Conservation (phyloP, 2,797 vertebrate species). For the Anguilla obscura region DNA sequence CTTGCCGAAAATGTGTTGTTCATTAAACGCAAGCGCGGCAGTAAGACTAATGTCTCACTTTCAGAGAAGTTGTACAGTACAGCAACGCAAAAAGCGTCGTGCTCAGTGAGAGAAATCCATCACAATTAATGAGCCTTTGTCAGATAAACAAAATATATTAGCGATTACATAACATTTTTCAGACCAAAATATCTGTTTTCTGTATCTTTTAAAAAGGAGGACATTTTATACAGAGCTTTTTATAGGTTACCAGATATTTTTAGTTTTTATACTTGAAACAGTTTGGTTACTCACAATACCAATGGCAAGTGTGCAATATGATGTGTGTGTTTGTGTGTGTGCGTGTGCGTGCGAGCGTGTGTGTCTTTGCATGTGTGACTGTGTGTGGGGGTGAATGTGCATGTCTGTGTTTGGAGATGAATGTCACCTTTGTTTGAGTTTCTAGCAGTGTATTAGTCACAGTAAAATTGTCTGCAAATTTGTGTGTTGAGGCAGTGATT, state of each 20-base stretch:
- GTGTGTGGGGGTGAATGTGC: not conserved
- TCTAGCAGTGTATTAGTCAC: not conserved
- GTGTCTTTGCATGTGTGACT: not conserved
- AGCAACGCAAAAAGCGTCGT: slow-evolving; percentile 68
- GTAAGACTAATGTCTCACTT: slow-evolving; percentile 68
- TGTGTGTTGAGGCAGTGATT: not conserved
- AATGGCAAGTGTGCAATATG: not conserved
- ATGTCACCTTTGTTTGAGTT: not conserved
- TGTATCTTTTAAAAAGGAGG: slow-evolving; percentile 48
- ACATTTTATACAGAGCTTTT: slow-evolving; percentile 1
- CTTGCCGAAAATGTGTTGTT: slow-evolving; percentile 56
- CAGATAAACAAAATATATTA: slow-evolving; percentile 52
- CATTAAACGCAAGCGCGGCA: slow-evolving; percentile 56
- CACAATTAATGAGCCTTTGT: slow-evolving; percentile 68
- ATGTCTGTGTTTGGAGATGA: not conserved
- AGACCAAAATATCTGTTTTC: slow-evolving; percentile 1
- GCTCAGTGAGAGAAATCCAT: slow-evolving; percentile 61
- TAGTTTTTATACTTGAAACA: not conserved
- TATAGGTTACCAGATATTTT: not conserved
- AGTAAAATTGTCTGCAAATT: not conserved
- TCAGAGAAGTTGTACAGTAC: slow-evolving; percentile 63
- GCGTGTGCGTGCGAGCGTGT: not conserved
- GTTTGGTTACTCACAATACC: slow-evolving; percentile 11
- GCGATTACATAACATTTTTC: not conserved
- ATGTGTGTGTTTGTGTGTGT: not conserved